phyloP scores from a whole-genome alignment of 2,888 invertebrate species.

The Seira ritae region DNA sequence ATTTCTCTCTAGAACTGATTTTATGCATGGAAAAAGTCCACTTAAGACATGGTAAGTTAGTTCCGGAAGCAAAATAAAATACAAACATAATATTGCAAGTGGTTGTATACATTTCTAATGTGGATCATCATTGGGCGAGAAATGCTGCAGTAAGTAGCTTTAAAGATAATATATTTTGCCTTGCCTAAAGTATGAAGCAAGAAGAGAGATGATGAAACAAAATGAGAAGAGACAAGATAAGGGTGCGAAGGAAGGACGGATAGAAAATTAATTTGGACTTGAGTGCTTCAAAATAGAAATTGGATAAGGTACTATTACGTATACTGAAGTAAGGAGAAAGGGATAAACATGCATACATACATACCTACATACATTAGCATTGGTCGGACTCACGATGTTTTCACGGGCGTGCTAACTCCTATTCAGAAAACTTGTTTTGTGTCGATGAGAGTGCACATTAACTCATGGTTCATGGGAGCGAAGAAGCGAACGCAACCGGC shows the following conservation, averaged over 20 bases:
- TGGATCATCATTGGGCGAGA: background rate
- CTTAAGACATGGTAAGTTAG: no score
- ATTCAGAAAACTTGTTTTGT: background rate
- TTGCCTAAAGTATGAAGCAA: background rate
- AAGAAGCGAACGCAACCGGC: no score
- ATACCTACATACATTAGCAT: conserved; percentile 19
- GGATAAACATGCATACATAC: background rate
- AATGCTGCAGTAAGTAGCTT: conserved; percentile 51
- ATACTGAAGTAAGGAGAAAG: background rate
- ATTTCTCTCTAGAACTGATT: no score
- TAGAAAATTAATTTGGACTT: conserved; percentile 59
- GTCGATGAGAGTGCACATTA: conserved; percentile 43
- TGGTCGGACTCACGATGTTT: no score
- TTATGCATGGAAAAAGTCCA: no score
- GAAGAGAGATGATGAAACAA: conserved; percentile 45
- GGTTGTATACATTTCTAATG: background rate
- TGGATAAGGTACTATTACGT: conserved; percentile 43
- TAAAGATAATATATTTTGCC: conserved; percentile 21
- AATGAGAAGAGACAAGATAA: conserved; percentile 53
- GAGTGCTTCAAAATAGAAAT: conserved; percentile 59
- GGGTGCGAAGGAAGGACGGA: conserved; percentile 46
- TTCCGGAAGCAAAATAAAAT: no score
- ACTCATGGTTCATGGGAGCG: conserved; percentile 43
- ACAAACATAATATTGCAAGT: background rate
- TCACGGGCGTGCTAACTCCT: background rate